Conservation (phyloP, 2,797 vertebrate species). For the Anomalospiza imberbis region DNA sequence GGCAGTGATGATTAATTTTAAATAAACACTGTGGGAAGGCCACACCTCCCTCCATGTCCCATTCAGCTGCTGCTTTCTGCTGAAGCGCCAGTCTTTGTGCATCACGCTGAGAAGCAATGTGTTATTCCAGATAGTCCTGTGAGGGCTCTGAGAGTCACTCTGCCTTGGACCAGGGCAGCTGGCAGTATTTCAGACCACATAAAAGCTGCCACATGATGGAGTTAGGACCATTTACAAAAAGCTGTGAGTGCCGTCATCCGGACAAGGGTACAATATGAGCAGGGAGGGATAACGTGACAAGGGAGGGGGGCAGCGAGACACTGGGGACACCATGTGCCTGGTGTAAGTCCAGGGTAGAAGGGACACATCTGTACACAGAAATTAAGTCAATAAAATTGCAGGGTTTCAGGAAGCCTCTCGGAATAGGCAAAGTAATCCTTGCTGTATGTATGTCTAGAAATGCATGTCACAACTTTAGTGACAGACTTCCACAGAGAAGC, state of each 20-base stretch:
- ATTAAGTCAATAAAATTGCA: neutral
- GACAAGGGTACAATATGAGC: neutral
- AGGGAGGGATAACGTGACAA: neutral
- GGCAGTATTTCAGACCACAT: neutral
- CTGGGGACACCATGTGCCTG: fast-evolving
- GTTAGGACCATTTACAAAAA: neutral
- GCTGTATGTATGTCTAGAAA: neutral
- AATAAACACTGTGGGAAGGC: neutral
- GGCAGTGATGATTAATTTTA: neutral
- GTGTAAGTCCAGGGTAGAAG: neutral
- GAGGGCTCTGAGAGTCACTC: neutral
- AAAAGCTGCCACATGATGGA: slow-evolving; percentile 9
- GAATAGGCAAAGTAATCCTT: neutral
- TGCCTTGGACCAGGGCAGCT: neutral
- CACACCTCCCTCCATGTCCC: neutral
- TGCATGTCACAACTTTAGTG: neutral
- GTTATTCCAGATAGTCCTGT: neutral
- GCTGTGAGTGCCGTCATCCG: fast-evolving
- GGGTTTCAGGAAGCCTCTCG: neutral
- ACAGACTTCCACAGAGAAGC: neutral
- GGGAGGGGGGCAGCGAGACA: neutral
- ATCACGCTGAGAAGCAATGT: fast-evolving
- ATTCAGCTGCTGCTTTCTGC: neutral
- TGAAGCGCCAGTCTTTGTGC: neutral
- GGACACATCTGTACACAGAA: neutral